Evolutionary conservation across 2,888 invertebrate species (phyloP).

Genomic region (Calephelis perditalis): DNA sequence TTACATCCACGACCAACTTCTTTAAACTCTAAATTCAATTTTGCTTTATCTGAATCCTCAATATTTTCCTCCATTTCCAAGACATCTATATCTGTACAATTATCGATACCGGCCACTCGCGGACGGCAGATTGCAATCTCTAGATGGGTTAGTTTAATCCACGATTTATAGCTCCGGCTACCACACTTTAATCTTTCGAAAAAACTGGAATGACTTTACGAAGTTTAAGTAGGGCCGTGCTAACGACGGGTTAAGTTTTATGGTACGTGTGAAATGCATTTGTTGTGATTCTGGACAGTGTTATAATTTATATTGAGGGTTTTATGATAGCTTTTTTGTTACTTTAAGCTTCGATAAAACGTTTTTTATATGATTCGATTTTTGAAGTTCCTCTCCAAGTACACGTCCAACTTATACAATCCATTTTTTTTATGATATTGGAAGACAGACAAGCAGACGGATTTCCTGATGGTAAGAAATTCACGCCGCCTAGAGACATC

Average conservation of each 20-base stretch:
- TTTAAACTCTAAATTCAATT: slow-evolving; percentile 28
- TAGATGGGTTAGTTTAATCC: slow-evolving; percentile 68
- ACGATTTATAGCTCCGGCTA: slow-evolving; percentile 62
- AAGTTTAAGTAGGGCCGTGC: slow-evolving; percentile 22
- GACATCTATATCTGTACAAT: slow-evolving; percentile 65
- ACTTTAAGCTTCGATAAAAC: no score
- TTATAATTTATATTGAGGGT: no score
- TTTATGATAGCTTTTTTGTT: no score
- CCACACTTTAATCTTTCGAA: slow-evolving; percentile 58
- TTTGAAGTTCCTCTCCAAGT: no score
- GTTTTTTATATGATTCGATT: no score
- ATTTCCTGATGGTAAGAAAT: no score
- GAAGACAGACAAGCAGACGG: no score
- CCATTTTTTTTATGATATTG: no score
- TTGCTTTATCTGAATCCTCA: slow-evolving; percentile 27
- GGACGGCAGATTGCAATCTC: slow-evolving; percentile 65
- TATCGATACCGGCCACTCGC: slow-evolving; percentile 56
- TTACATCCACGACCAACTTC: slow-evolving; percentile 6
- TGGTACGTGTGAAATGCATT: not conserved
- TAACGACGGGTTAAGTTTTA: slow-evolving; percentile 6
- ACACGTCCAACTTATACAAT: no score
- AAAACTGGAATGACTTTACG: slow-evolving; percentile 42
- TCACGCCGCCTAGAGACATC: no score
- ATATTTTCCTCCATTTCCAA: slow-evolving; percentile 33
- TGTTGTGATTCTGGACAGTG: not conserved